Evolutionary conservation across 2,797 vertebrate genomes (phyloP).

Genomic region (Helicolenus hilgendorfi): DNA sequence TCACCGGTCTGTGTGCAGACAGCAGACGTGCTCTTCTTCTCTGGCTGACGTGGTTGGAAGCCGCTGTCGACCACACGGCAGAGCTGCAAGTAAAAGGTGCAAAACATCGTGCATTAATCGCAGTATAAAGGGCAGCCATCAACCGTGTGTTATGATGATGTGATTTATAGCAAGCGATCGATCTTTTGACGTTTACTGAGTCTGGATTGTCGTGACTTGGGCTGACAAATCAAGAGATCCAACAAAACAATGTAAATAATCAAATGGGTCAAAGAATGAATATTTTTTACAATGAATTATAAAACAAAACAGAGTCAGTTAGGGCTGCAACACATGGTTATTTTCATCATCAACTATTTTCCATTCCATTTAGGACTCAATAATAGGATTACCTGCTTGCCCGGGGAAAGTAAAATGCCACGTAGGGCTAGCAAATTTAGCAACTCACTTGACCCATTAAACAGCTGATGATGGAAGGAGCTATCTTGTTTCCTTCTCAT

Average conservation of each 20-base stretch:
- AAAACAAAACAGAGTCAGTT: neutral
- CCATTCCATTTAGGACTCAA: too few species aligned
- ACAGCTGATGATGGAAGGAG: too few species aligned
- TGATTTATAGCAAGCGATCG: neutral
- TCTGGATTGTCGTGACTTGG: neutral
- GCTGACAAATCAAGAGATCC: neutral
- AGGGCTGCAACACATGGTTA: neutral
- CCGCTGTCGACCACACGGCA: constrained; percentile 43
- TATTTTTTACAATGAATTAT: neutral
- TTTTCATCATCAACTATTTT: neutral
- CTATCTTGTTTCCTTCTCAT: too few species aligned
- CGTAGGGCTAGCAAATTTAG: too few species aligned
- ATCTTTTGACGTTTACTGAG: neutral
- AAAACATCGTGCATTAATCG: constrained; percentile 6
- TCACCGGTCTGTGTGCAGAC: constrained; percentile 69
- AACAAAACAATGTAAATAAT: neutral
- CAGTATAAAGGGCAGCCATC: neutral
- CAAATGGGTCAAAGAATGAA: neutral
- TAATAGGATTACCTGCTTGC: too few species aligned
- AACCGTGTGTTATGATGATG: neutral
- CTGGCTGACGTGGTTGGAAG: constrained; percentile 71
- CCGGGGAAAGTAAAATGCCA: too few species aligned
- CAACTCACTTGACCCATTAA: too few species aligned
- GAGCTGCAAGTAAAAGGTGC: constrained; percentile 52
- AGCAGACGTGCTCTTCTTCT: constrained; percentile 62